Evolutionary conservation across 1,140 invertebrate genomes (phyloP).

Genomic region (Lutraria rhynchaena): DNA sequence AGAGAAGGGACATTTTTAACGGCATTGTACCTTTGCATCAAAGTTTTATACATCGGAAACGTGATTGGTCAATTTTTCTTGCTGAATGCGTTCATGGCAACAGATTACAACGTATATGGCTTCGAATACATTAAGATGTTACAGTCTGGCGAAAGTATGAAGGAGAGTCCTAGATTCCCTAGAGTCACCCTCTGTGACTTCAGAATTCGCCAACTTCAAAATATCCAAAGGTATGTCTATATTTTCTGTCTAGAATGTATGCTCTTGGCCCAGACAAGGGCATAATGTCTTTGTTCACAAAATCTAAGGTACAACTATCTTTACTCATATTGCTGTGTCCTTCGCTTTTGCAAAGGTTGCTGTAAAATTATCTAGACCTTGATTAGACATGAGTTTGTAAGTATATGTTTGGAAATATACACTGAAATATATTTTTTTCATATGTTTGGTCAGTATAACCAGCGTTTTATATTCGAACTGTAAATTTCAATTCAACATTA

Average conservation of each 20-base stretch:
- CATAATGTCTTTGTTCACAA: too few species aligned
- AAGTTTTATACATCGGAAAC: constrained; percentile 75
- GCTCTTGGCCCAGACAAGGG: too few species aligned
- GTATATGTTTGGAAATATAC: too few species aligned
- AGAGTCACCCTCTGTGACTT: constrained; percentile 84
- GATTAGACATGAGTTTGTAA: too few species aligned
- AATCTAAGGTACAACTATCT: too few species aligned
- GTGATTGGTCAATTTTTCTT: constrained; percentile 79
- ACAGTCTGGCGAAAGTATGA: constrained; percentile 80
- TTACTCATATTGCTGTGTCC: too few species aligned
- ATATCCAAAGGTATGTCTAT: constrained; percentile 68
- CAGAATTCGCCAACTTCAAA: constrained; percentile 82
- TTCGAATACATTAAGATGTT: constrained; percentile 81
- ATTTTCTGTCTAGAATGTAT: not conserved
- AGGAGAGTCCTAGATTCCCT: constrained; percentile 81
- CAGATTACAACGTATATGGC: constrained; percentile 80
- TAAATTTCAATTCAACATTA: too few species aligned
- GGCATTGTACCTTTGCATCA: constrained; percentile 81
- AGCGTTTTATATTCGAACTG: too few species aligned
- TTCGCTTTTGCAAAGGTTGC: too few species aligned
- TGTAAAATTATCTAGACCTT: too few species aligned
- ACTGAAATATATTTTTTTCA: too few species aligned
- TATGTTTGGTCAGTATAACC: too few species aligned
- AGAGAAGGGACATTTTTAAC: constrained; percentile 83
- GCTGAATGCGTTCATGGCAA: constrained; percentile 76